Percentiles rank a stretch among this genome's conserved stretches.
Conservation (phyloP, 2,888 invertebrate genomes). For the Noctua fimbriata region DNA sequence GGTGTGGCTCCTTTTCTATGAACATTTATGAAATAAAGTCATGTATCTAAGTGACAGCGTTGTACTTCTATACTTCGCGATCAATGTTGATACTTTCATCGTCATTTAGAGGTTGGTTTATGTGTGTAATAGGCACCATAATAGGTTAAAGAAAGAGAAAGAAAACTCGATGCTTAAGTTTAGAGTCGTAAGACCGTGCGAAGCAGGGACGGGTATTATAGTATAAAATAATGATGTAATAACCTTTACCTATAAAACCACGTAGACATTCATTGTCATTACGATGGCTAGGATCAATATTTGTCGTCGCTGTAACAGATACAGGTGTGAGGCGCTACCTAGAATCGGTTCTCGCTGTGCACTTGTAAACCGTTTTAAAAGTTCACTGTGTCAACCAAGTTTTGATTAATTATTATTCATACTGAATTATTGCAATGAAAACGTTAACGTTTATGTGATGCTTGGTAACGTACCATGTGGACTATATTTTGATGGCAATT, state of each 20-base stretch:
- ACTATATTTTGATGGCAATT: not conserved
- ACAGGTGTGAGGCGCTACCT: not conserved
- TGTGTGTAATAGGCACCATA: too few species aligned
- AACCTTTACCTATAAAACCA: not conserved
- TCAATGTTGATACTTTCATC: not conserved
- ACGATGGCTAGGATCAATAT: constrained; percentile 15
- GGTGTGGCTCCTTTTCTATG: not conserved
- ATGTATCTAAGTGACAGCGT: not conserved
- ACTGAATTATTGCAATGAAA: not conserved
- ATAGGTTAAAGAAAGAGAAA: not conserved
- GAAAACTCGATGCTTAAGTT: not conserved
- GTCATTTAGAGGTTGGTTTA: too few species aligned
- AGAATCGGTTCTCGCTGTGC: not conserved
- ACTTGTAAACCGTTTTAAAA: not conserved
- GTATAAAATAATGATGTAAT: not conserved
- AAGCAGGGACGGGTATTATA: not conserved
- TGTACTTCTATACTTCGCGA: not conserved
- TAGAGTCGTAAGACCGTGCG: not conserved
- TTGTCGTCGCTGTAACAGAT: not conserved
- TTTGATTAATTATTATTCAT: not conserved
- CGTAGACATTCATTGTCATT: too few species aligned
- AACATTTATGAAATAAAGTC: not conserved
- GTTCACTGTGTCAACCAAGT: not conserved
- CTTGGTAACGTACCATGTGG: not conserved
- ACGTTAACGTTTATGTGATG: not conserved